Base-by-base conservation (phyloP, 2,797 vertebrate species). In the Acrossocheilus wenchowensis region DNA sequence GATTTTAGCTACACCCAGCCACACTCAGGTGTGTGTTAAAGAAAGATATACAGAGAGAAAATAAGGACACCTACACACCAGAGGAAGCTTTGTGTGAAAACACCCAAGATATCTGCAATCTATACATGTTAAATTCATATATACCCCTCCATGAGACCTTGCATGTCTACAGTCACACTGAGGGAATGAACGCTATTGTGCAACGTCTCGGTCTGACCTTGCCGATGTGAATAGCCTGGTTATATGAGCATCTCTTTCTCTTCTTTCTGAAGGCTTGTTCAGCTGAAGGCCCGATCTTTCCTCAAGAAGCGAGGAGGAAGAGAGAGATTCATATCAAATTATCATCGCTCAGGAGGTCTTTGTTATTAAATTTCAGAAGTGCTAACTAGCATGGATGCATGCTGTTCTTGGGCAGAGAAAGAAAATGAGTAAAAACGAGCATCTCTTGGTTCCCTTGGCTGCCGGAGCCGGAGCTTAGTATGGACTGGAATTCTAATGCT, bases 401-500 rank as follows among this genome's bases (percentile, higher is more conserved):
- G 50, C 81, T 86, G 87, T 73, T 88, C 64, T 79, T 71, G 52
- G 60, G 19, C n/a, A 74, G 74, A 74, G 15, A 78, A n/a, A 45
- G 64, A 79, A 39, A 41, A 84, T 68, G 43, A 77, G n/a, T 74
- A 45, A 48, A 45, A 75, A 26, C 7, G 39, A 85, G 66, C 36
- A 78, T 50, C 43, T 83, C 50, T 86, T 36, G 19, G 36, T 68
- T 81, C 62, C 71, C 62, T 23, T 68, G 79, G 80, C 71, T 71
- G 52, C 23, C 6, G 48, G 41, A 69, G 77, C 60, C 23, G 17
- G 43, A 72, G 68, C 84, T 73, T 39, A 39, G n/a, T 12, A 23
- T 78, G 78, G 87, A 88, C 45, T 36, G 52, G 87, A 90, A 88
- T 90, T 54, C 78, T 84, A 89, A 89, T 82, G 84, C 62, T 79